A percentile compares a stretch with the other conserved stretches of the same genome.
Evolutionary conservation across 2,888 invertebrate genomes (phyloP).

Genomic region (Agelastica alni): DNA sequence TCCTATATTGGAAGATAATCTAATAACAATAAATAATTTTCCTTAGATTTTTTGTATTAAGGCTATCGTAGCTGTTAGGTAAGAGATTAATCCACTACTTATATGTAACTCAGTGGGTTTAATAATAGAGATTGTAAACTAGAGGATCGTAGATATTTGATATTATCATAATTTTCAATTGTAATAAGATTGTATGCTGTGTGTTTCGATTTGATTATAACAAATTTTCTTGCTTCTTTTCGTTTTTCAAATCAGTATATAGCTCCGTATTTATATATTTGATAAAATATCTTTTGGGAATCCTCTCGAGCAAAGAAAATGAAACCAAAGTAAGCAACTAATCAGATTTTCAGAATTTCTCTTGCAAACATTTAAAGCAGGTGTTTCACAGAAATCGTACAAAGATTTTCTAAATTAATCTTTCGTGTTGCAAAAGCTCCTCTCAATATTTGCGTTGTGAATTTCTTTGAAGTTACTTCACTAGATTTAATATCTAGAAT

Average conservation of each 20-base stretch:
- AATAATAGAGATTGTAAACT: no score
- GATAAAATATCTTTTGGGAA: not conserved
- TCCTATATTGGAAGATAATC: no score
- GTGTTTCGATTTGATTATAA: no score
- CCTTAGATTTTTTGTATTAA: no score
- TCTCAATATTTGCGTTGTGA: slow-evolving; percentile 18
- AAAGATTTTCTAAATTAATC: slow-evolving; percentile 24
- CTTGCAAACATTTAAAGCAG: slow-evolving; percentile 19
- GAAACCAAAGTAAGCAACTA: slow-evolving; percentile 13
- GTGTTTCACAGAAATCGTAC: slow-evolving; percentile 20
- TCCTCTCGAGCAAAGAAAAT: slow-evolving; percentile 1
- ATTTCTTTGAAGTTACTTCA: slow-evolving; percentile 29
- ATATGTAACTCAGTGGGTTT: no score
- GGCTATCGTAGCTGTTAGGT: no score
- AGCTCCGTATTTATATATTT: not conserved
- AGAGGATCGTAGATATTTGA: no score
- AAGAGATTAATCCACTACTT: no score
- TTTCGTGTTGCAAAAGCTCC: slow-evolving; percentile 14
- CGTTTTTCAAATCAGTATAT: not conserved
- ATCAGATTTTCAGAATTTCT: slow-evolving; percentile 20
- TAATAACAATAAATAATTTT: no score
- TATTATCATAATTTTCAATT: no score
- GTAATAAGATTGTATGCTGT: no score
- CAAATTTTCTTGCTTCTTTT: no score
- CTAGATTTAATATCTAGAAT: slow-evolving; percentile 23